Evolutionary conservation across 2,888 invertebrate genomes (phyloP).

Genomic region (Pristionchus exspectatus): DNA sequence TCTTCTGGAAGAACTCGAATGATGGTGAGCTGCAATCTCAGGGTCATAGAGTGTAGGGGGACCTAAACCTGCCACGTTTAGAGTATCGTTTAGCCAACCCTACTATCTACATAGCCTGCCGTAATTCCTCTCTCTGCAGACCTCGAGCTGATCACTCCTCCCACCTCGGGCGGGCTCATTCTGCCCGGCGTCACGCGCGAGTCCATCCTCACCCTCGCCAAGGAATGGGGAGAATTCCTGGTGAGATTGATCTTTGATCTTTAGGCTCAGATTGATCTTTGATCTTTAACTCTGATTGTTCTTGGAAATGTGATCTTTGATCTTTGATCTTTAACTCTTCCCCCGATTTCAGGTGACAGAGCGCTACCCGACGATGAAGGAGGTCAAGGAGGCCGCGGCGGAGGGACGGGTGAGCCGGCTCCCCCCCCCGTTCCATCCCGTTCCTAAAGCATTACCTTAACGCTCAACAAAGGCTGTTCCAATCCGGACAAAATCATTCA

Average conservation of each 20-base stretch:
- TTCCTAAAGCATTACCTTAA: too few species aligned
- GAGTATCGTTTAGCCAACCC: too few species aligned
- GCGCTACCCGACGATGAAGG: constrained; percentile 88
- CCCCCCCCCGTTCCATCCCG: too few species aligned
- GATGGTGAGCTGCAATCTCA: too few species aligned
- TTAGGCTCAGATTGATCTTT: background rate
- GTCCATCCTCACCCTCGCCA: constrained; percentile 88
- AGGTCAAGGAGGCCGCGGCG: constrained; percentile 85
- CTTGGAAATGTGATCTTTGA: too few species aligned
- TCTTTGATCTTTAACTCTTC: constrained; percentile 26
- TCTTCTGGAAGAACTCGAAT: constrained; percentile 88
- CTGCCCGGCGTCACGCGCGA: constrained; percentile 93
- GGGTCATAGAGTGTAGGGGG: too few species aligned
- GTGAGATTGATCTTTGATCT: background rate
- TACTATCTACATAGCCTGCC: too few species aligned
- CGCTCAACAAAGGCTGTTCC: too few species aligned
- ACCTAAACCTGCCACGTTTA: too few species aligned
- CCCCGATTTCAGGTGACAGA: constrained; percentile 85
- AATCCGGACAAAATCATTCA: too few species aligned
- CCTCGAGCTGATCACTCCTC: constrained; percentile 91
- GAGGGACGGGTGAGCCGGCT: constrained; percentile 87
- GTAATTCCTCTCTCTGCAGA: constrained; percentile 85
- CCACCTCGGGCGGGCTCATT: constrained; percentile 90
- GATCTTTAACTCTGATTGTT: constrained; percentile 35
- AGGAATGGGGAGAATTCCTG: constrained; percentile 85